These are phyloP conservation scores for Arbacia lixula DNA, from an alignment of 53 echinoderm and acorn worm species.

Conservation along the genomic window DNA sequence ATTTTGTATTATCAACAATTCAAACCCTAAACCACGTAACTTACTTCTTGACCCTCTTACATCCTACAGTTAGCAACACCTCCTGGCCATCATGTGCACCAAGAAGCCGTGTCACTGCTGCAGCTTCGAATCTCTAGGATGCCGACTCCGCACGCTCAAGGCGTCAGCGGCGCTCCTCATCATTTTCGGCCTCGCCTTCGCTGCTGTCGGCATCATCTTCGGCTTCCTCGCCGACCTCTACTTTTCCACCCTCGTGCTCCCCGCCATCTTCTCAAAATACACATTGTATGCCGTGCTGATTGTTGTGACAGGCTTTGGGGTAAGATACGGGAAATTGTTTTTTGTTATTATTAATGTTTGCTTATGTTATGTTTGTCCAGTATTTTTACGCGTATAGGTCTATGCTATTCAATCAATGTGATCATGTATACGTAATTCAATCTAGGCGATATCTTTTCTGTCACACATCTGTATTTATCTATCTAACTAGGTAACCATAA, in stretches of 20 bases:
- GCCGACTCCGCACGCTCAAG: slow-evolving; percentile 27
- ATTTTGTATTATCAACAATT: too few species aligned
- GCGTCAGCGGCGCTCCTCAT: neutral
- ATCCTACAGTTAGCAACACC: neutral
- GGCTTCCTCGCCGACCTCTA: slow-evolving; percentile 27
- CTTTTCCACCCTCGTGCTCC: neutral
- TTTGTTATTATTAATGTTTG: too few species aligned
- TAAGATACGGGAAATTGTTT: neutral
- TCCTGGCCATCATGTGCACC: neutral
- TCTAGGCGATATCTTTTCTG: too few species aligned
- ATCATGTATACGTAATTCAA: too few species aligned
- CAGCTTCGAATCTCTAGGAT: slow-evolving; percentile 27
- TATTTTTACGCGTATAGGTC: too few species aligned
- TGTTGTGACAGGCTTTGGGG: neutral
- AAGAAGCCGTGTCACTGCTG: slow-evolving; percentile 13
- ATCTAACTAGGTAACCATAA: too few species aligned
- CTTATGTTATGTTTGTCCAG: too few species aligned
- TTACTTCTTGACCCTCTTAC: neutral
- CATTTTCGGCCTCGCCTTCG: slow-evolving; percentile 23
- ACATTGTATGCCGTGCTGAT: neutral
- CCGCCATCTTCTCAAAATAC: slow-evolving; percentile 25
- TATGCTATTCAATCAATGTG: too few species aligned
- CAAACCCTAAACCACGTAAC: too few species aligned
- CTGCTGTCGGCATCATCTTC: slow-evolving; percentile 25
- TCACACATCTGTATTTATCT: too few species aligned